Evolutionary conservation across 2,113 vertebrate genomes (phyloP).

Genomic region (Ahaetulla prasina): DNA sequence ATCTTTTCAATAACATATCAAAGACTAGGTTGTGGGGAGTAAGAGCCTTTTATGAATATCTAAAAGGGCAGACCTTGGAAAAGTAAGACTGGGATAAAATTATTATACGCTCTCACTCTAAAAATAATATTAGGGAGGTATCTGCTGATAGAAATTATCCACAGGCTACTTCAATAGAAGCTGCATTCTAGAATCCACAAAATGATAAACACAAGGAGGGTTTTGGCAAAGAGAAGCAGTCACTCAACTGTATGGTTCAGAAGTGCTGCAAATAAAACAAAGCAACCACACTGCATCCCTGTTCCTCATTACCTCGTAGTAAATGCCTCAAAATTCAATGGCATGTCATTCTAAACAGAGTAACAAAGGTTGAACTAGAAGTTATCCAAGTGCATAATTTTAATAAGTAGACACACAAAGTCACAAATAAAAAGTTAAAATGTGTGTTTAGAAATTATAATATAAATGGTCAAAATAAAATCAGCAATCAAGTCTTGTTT

Average conservation of each 20-base stretch:
- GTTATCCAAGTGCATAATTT: neutral
- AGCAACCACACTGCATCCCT: neutral
- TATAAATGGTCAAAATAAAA: neutral
- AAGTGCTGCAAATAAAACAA: neutral
- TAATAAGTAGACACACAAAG: neutral
- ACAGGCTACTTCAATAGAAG: constrained; percentile 36
- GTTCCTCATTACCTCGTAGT: neutral
- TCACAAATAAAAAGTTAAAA: neutral
- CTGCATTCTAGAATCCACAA: constrained; percentile 22
- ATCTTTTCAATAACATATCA: constrained; percentile 73
- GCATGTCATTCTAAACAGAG: neutral
- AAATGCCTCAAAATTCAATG: neutral
- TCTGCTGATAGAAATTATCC: constrained; percentile 42
- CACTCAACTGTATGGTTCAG: neutral
- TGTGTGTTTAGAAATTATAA: neutral
- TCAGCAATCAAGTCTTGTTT: neutral
- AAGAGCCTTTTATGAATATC: constrained; percentile 62
- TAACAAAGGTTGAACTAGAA: neutral
- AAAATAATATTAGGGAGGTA: constrained; percentile 69
- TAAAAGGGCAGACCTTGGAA: constrained; percentile 70
- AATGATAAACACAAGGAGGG: constrained; percentile 21
- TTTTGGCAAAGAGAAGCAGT: neutral
- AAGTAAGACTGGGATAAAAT: constrained; percentile 67
- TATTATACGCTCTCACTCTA: constrained; percentile 59
- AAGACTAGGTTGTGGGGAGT: constrained; percentile 69